Evolutionary conservation across 2,888 invertebrate species (phyloP).

Genomic region (Synanthedon tipuliformis): DNA sequence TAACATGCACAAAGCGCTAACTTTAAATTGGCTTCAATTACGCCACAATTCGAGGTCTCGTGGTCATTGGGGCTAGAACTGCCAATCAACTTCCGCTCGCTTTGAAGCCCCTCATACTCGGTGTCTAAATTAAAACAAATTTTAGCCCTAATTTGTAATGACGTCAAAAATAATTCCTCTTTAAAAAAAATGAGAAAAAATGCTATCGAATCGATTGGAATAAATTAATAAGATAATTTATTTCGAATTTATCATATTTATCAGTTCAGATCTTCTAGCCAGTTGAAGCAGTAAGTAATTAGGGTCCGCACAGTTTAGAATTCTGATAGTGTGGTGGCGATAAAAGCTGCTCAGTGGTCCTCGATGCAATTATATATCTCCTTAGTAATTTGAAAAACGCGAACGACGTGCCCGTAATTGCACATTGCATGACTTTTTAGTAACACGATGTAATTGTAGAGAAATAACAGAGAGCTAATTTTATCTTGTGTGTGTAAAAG

Average conservation of each 20-base stretch:
- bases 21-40: conserved; percentile 16
- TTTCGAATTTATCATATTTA: too few relatives aligned
- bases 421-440: background rate
- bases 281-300: too few relatives aligned
- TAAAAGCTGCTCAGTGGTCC: background rate
- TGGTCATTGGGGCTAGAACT: conserved; percentile 9
- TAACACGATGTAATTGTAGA: background rate
- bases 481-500: too few relatives aligned
- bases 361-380: background rate
- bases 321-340: background rate
- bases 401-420: background rate
- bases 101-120: background rate
- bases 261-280: too few relatives aligned
- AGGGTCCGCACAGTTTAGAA: too few relatives aligned
- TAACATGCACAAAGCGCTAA: conserved; percentile 5
- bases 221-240: background rate
- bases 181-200: too few relatives aligned
- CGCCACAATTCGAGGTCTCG: conserved; percentile 17
- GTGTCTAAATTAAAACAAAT: background rate
- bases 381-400: background rate
- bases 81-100: conserved; percentile 4
- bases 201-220: background rate
- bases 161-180: too few relatives aligned
- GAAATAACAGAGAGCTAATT: background rate
- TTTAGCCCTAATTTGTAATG: too few relatives aligned